Base-by-base conservation (phyloP, 1,140 invertebrate genomes). In the Megalonaias nervosa region DNA sequence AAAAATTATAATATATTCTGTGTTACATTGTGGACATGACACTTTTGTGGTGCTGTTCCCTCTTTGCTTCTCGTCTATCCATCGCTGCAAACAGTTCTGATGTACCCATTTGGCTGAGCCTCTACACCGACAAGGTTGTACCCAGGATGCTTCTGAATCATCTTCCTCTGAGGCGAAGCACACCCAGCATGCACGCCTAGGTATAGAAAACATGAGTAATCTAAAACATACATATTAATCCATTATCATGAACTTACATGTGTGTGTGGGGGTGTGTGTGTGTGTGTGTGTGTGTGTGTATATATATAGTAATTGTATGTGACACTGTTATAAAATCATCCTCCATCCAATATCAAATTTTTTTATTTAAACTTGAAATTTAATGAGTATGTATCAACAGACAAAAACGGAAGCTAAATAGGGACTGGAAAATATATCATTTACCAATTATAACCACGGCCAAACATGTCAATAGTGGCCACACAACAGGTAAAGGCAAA, bases 51-150 rank as follows among this genome's bases (percentile, higher is more conserved):
- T 88, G 76, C 87, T 89, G 88, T 97, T 97, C 65, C 96, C 96
- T 89, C 96, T 96, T 86, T 99, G 97, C 89, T 99, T 99, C 88
- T 99, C 97, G 91, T 99, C 98, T n/a, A 99, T 95, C 98, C 98
- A 99, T 87, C 97, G 93, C 88, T 99, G 97, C 58, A 99, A 94
- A 90, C 98, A 99, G 59, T 93, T 94, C 88, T 99, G 97, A 90
- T 99, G 97, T 23, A 93, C 93, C 97, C 97, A 98, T 93, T 97
- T 97, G n/a, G 96, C 96, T n/a, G 97, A 97, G 59, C 97, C 98
- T 84, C 95, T 93, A 91, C 98, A 99, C 84, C 96, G 95, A 90
- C 98, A 99, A 2, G 98, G 98, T 86, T 96, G 95, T 11, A 99
- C 96, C 98, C 98, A 99, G 6, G 94, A 93, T 61, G 95, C 96